Base-by-base conservation (phyloP, 2,888 invertebrate genomes). In the Hypomecis atomaria region DNA sequence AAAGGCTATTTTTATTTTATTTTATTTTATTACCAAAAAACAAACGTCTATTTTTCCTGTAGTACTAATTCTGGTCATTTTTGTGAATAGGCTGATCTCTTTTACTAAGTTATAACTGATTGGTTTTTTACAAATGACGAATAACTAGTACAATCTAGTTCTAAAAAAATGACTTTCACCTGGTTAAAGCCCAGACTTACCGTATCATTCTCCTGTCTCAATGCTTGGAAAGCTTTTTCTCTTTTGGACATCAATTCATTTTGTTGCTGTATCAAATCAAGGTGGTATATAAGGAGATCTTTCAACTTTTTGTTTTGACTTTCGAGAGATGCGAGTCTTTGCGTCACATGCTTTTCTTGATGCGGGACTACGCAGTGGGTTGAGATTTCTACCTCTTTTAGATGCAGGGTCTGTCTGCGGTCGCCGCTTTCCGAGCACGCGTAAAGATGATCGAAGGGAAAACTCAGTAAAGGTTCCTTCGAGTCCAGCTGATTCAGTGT, bases 251-350 rank as follows among this genome's bases (percentile, higher is more conserved):
- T 94, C 77, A 96, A 95, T 79, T 98, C 97, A 78, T 97, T 97
- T 88, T 98, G 98, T 87, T 97, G 97, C 85, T 98, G 97, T 82
- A 98, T 97, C 68, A 98, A 92, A 86, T 98, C 97, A 78, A 98
- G 92, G 85, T 98, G 97, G 72, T 96, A 94, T 65, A 97, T 90
- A 70, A 98, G 90, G 81, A 98, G 94, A 71, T 96, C 96, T 88
- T 97, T 97, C 57, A 96, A 91, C 77, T 94, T 94, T 83, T 94
- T 95, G 85, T 96, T 95, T 89, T 96, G 95, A 78, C 66, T 77
- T 62, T 87, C 87, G 62, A 85, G 76, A 5, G 81, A 88, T 78
- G 86, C 88, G 77, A 93, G 84, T 75, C 82, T 88, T 73, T 89
- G 83, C 34, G 81, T 76, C 5, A 87, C 82, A 34, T 79, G 82